phyloP scores from a whole-genome alignment of 1,140 invertebrate species.

The Antheraea mylitta region DNA sequence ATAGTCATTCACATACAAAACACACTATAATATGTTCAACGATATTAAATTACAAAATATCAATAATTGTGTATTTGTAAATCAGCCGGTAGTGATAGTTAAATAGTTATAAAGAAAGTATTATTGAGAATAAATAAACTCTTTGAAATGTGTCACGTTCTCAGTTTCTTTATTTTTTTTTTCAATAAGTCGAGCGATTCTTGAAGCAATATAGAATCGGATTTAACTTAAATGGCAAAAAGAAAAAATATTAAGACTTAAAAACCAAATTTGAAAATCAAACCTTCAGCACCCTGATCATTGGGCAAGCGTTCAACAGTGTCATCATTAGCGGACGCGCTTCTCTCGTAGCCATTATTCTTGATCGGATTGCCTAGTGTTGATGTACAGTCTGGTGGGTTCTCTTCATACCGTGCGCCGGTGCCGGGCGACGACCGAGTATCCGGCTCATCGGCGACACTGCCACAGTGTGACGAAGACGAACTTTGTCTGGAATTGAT shows the following conservation, averaged over 20 bases:
- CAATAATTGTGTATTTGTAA: no score
- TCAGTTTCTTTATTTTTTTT: no score
- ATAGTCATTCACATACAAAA: no score
- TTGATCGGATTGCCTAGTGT: slow-evolving; percentile 60
- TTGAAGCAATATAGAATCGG: no score
- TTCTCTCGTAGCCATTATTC: slow-evolving; percentile 72
- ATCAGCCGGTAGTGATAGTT: no score
- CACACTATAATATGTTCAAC: no score
- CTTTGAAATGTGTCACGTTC: no score
- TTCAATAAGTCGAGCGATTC: no score
- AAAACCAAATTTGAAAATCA: no score
- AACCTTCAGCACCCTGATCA: slow-evolving; percentile 77
- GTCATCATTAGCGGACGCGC: slow-evolving; percentile 62
- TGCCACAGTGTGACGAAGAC: slow-evolving; percentile 73
- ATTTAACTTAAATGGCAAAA: no score
- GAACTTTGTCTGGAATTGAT: slow-evolving; percentile 69
- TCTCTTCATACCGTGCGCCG: slow-evolving; percentile 61
- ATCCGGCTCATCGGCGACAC: slow-evolving; percentile 73
- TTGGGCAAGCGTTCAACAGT: slow-evolving; percentile 66
- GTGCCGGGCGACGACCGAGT: slow-evolving; percentile 74
- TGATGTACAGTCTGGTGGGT: slow-evolving; percentile 58
- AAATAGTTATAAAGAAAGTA: not conserved
- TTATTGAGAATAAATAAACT: not conserved
- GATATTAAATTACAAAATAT: no score
- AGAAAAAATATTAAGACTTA: no score